Conservation (phyloP, 1,140 invertebrate species). For the Musca domestica region DNA sequence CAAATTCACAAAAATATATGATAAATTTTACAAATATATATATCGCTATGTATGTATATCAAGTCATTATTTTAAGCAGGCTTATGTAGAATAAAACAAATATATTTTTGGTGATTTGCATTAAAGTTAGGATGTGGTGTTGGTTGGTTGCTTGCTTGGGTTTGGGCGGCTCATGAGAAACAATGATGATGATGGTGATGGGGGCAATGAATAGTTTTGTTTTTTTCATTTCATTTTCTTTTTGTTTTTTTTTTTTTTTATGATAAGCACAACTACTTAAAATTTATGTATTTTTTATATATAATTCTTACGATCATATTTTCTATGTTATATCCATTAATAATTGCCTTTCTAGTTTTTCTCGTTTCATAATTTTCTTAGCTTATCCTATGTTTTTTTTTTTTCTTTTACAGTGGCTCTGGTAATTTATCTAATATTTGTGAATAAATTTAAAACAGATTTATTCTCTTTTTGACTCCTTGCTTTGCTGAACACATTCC, state of each 20-base stretch:
- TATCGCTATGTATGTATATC: background rate
- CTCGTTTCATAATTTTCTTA: too few species aligned
- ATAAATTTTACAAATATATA: conserved; percentile 3
- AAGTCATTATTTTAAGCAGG: background rate
- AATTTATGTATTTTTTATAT: too few species aligned
- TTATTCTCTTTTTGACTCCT: conserved; percentile 93
- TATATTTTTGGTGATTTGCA: conserved; percentile 20
- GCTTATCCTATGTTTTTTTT: background rate
- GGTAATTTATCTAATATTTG: conserved; percentile 55
- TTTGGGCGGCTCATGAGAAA: too few species aligned
- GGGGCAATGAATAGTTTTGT: too few species aligned
- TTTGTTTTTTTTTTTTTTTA: background rate
- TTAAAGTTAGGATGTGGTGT: conserved; percentile 6
- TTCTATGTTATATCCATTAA: too few species aligned
- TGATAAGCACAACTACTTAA: background rate
- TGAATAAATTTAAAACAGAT: conserved; percentile 95
- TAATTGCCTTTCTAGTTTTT: too few species aligned
- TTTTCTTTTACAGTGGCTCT: background rate
- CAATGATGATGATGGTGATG: conserved; percentile 1
- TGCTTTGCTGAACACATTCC: conserved; percentile 99
- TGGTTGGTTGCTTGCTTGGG: background rate
- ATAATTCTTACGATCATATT: too few species aligned
- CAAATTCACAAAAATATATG: background rate
- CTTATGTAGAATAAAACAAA: conserved; percentile 9
- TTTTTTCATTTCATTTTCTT: background rate